Percentiles rank a stretch among this genome's conserved stretches.
Evolutionary conservation across 2,888 invertebrate species (phyloP).

Genomic region (Lissocephala sabroskyi): DNA sequence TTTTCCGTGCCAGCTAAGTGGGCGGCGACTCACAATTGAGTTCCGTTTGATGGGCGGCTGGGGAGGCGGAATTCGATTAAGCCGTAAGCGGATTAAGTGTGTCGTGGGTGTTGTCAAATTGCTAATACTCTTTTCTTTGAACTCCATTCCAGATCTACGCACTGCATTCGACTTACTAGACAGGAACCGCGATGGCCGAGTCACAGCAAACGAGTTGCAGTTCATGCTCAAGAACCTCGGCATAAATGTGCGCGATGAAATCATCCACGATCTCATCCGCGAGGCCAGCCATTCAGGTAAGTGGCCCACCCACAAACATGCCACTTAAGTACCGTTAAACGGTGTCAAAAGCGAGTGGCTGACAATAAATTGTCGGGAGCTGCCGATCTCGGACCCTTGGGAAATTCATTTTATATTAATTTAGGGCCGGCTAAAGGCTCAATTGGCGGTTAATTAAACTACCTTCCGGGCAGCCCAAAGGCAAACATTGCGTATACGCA

Average conservation of each 20-base stretch:
- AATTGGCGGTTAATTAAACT: conserved; percentile 7
- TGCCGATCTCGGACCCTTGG: neutral
- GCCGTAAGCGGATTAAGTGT: neutral
- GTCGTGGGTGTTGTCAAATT: neutral
- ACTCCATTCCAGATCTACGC: conserved; percentile 78
- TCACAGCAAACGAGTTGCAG: conserved; percentile 83
- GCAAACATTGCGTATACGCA: conserved; percentile 21
- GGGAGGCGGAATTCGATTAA: conserved; percentile 13
- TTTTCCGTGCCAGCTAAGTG: too few relatives aligned
- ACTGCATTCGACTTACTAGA: conserved; percentile 86
- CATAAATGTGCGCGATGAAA: conserved; percentile 82
- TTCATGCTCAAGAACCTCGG: conserved; percentile 85
- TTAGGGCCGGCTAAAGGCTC: too few relatives aligned
- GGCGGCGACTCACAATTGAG: too few relatives aligned
- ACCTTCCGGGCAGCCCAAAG: neutral
- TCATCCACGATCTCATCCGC: conserved; percentile 82
- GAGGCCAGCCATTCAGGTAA: conserved; percentile 83
- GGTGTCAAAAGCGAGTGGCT: neutral
- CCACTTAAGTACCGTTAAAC: conserved; percentile 19
- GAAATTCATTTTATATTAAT: too few relatives aligned
- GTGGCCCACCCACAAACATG: conserved; percentile 37
- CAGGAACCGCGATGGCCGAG: conserved; percentile 83
- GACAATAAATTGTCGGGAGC: neutral
- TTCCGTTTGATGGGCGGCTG: too few relatives aligned
- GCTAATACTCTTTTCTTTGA: neutral